Percentiles rank a stretch among this genome's conserved stretches.
Conservation (phyloP, 2,888 invertebrate species). For the Cantharis rustica region DNA sequence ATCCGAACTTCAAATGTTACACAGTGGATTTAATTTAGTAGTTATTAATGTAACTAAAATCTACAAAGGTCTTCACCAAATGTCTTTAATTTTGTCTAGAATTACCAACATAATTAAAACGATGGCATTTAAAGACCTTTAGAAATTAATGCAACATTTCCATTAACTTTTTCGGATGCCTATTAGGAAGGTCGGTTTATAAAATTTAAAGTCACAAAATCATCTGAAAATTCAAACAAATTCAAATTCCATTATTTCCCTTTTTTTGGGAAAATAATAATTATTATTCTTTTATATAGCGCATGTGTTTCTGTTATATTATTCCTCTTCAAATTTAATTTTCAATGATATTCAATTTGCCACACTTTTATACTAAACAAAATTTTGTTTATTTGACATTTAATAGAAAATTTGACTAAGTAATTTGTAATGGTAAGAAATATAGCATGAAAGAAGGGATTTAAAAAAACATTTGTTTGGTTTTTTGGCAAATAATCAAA, state of each 20-base stretch:
- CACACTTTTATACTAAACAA: too few species aligned
- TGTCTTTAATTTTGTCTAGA: slow-evolving; percentile 24
- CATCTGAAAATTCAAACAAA: background rate
- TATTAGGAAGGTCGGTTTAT: background rate
- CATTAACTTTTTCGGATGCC: background rate
- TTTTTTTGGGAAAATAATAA: background rate
- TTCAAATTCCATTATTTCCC: background rate
- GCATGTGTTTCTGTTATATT: too few species aligned
- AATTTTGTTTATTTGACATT: too few species aligned
- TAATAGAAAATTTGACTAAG: too few species aligned
- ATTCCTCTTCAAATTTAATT: too few species aligned
- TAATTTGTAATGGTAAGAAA: too few species aligned
- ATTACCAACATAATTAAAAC: slow-evolving; percentile 40
- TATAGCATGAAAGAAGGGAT: too few species aligned
- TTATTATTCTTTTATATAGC: too few species aligned
- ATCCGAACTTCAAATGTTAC: slow-evolving; percentile 38
- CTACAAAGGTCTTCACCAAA: slow-evolving; percentile 16
- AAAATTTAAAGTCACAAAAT: background rate
- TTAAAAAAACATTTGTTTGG: too few species aligned
- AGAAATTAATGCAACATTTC: background rate
- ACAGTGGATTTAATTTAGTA: slow-evolving; percentile 34
- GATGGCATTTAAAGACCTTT: slow-evolving; percentile 43
- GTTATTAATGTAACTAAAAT: slow-evolving; percentile 21
- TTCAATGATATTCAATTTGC: too few species aligned
- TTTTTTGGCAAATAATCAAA: too few species aligned